Conservation (phyloP, 2,797 vertebrate species). For the Xenentodon cancila region DNA sequence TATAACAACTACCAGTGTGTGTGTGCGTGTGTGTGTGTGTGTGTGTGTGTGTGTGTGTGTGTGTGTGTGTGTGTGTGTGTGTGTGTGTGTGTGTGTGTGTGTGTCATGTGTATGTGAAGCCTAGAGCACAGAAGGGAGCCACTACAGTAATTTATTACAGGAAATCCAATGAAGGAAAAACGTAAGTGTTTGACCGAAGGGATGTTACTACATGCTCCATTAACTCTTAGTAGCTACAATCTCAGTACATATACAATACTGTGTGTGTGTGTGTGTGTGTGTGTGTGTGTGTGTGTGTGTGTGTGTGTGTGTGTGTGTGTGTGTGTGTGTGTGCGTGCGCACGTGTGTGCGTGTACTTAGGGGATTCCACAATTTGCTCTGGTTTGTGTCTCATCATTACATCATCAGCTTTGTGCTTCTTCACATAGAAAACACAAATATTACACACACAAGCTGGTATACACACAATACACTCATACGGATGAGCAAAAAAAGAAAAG, state of each 20-base stretch:
- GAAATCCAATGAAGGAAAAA: slow-evolving; percentile 50
- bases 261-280: slow-evolving; percentile 12
- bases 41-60: not conserved
- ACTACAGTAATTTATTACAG: slow-evolving; percentile 43
- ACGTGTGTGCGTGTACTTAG: not conserved
- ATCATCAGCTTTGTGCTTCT: slow-evolving; percentile 54
- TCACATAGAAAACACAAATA: slow-evolving; percentile 16
- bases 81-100: not conserved
- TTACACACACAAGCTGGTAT: slow-evolving; percentile 5
- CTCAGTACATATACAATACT: slow-evolving; percentile 4
- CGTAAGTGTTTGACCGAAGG: slow-evolving; percentile 36
- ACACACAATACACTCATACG: slow-evolving; percentile 1
- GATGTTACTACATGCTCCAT: slow-evolving; percentile 51
- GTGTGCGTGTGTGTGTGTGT: slow-evolving; percentile 7
- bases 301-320: not conserved
- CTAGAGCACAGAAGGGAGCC: slow-evolving; percentile 31
- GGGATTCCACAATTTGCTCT: slow-evolving; percentile 51
- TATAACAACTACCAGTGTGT: slow-evolving; percentile 11
- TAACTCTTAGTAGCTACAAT: slow-evolving; percentile 30
- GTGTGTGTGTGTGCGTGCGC: not conserved
- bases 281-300: slow-evolving; percentile 9
- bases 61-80: not conserved
- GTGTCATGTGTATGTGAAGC: slow-evolving; percentile 12
- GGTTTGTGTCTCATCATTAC: slow-evolving; percentile 55
- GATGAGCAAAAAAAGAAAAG: not conserved